Conservation (phyloP, 1,140 invertebrate genomes). For the Trichoplusia ni region DNA sequence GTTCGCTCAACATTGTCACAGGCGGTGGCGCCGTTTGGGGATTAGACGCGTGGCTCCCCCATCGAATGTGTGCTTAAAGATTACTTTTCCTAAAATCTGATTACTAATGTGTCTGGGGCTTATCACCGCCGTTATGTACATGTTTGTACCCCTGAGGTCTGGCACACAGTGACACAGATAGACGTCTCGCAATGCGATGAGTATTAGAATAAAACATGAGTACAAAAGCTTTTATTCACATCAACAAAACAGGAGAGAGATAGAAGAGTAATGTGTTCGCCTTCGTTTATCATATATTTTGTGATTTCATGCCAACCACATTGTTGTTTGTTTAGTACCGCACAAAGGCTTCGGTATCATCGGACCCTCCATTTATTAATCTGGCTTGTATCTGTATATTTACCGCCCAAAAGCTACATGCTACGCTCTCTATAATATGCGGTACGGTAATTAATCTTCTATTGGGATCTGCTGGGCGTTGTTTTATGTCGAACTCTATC, state of each 20-base stretch:
- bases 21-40: constrained; percentile 42
- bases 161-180: too few species aligned
- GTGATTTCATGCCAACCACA: not conserved
- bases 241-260: not conserved
- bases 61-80: not conserved
- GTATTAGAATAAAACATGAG: not conserved
- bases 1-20: constrained; percentile 47
- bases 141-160: constrained; percentile 4
- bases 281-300: not conserved
- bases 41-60: constrained; percentile 37
- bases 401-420: too few species aligned
- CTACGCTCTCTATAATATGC: too few species aligned
- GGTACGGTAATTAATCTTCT: too few species aligned
- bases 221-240: not conserved
- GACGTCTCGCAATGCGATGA: too few species aligned
- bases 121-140: not conserved
- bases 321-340: not conserved
- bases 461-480: not conserved
- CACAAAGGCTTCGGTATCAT: not conserved
- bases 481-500: not conserved
- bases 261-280: not conserved
- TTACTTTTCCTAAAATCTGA: constrained; percentile 9
- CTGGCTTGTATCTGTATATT: not conserved
- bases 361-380: not conserved
- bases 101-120: constrained; percentile 6